These are phyloP conservation scores for Paramormyrops hopkinsi DNA, from an alignment of 2,797 vertebrate species.

Conservation along the genomic window DNA sequence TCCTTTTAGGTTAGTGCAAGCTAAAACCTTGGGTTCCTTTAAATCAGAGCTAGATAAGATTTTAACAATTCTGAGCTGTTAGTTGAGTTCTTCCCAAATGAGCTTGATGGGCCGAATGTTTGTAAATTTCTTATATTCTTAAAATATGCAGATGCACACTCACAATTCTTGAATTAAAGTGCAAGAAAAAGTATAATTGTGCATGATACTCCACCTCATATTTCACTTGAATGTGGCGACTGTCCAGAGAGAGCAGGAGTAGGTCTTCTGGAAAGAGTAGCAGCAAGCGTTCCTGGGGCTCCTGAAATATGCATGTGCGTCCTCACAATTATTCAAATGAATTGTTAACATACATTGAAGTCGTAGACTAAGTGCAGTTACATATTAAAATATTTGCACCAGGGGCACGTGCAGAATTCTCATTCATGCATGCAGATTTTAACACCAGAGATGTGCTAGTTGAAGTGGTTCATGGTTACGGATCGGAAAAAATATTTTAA, in stretches of 20 bases:
- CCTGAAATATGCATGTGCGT: conserved; percentile 44
- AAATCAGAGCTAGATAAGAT: background rate
- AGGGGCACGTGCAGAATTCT: background rate
- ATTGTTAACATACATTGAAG: background rate
- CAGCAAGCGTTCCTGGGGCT: conserved; percentile 65
- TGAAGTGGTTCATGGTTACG: background rate
- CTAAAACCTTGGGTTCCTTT: no score
- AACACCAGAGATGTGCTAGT: background rate
- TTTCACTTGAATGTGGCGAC: conserved; percentile 52
- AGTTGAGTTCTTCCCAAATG: background rate
- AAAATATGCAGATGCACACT: background rate
- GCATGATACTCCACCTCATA: conserved; percentile 59
- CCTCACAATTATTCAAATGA: background rate
- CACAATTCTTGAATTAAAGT: background rate
- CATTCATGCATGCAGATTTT: background rate
- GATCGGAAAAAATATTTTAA: background rate
- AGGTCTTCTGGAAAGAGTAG: conserved; percentile 70
- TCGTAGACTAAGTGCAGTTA: background rate
- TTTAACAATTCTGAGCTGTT: background rate
- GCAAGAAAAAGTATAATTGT: background rate
- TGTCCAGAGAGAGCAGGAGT: conserved; percentile 69
- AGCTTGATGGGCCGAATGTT: background rate
- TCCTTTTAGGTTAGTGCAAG: no score
- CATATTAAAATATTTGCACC: background rate
- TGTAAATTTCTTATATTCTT: background rate